These are phyloP conservation scores for Coleophora flavipennella DNA, from an alignment of 2,888 invertebrate genomes.

Conservation along the genomic window DNA sequence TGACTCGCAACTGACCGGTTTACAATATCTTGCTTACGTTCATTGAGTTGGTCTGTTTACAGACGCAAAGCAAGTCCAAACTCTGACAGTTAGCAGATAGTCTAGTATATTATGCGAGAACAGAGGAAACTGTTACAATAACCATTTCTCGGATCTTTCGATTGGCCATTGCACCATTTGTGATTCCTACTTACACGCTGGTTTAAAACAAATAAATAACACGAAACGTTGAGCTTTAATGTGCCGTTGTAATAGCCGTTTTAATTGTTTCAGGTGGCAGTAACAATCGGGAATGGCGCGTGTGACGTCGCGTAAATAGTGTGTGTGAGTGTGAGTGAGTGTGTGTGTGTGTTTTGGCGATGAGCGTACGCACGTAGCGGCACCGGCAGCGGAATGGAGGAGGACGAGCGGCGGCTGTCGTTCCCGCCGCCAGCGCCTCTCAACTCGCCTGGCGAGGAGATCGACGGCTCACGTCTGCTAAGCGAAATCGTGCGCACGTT, in stretches of 20 bases:
- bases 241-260: neutral
- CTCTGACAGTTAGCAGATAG: no score
- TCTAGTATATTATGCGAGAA: no score
- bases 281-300: constrained; percentile 45
- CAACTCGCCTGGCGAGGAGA: constrained; percentile 67
- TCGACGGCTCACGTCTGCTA: constrained; percentile 65
- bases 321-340: constrained; percentile 34
- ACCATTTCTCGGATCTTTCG: no score
- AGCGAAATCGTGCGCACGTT: constrained; percentile 65
- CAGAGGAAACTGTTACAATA: no score
- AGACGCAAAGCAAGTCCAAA: no score
- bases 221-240: no score
- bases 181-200: no score
- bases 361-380: constrained; percentile 42
- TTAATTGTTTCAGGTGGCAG: constrained; percentile 50
- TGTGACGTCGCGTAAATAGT: constrained; percentile 41
- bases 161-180: no score
- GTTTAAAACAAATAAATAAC: no score
- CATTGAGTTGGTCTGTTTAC: no score
- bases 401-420: constrained; percentile 67
- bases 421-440: constrained; percentile 70
- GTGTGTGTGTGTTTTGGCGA: constrained; percentile 25
- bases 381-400: constrained; percentile 67
- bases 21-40: no score
- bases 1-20: no score